Evolutionary conservation across 2,113 vertebrate genomes (phyloP), one percentile per base, ranked within the genome.

Genomic region (Scortum barcoo): DNA sequence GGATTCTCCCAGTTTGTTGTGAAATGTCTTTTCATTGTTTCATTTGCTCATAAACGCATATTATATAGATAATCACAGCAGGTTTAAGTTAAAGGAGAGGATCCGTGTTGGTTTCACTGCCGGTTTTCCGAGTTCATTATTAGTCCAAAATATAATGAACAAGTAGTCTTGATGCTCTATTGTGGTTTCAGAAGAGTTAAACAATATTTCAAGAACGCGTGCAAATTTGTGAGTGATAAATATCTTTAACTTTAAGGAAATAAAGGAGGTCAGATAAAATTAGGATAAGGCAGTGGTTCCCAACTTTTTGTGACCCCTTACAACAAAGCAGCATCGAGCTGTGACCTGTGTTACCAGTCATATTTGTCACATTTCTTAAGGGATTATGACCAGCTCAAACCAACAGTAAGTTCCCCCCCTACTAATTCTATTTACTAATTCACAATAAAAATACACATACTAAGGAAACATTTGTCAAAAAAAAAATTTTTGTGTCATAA

Each of bases 31-130:
- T 76, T 40, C 2, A 33, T 22, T 11, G 3, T 26, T 17, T 22
- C 14, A 63, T 51, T 72, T n/a, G 26, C 33, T 5, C 4, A 22
- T 24, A 46, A 44, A 10, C 20, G n/a, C 28, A 57, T 28, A n/a
- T n/a, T n/a, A n/a, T 53, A 51, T 63, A 44, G 33, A 6, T 36
- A 36, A 36, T 54, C 22, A 1, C 22, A 22, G 50, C 20, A 42
- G 30, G 9, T 62, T 72, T 73, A 53, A 63, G 67, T 81, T 7
- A 51, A 74, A 78, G 40, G 8, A n/a, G 61, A 44, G 19, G 28
- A 61, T 44, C 51, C 44, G 76, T 78, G 60, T 70, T 74, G 42
- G 56, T 83, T 72, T 74, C 48, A 40, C 24, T 58, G 53, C 46
- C 51, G 24, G 22, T 66, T 38, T 72, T 26, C 50, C 50, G 44